Base-by-base conservation (phyloP, 1,140 invertebrate species). In the Odontomachus brunneus region DNA sequence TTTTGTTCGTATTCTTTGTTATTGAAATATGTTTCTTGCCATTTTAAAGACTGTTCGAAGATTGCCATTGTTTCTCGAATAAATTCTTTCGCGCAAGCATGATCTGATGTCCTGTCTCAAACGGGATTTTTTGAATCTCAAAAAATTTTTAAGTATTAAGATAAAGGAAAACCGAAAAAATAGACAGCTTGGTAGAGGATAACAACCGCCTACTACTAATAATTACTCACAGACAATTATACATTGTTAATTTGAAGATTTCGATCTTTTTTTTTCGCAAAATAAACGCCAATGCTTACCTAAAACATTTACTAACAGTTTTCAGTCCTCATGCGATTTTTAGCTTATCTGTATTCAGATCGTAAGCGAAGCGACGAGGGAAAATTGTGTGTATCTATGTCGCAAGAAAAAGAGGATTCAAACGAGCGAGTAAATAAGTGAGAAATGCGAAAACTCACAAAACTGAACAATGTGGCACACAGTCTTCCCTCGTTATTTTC, bases 201-300 rank as follows among this genome's bases (percentile, higher is more conserved):
- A 86, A 81, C 67, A 80, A 75, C 65, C 29, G 55, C 48, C 81
- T 76, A 85, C 53, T 82, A 84, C 65, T 86, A 76, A 84, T 89
- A 86, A 90, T 89, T 87, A 88, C 72, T 84, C 48, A 84, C 84
- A 73, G 84, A 81, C 76, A 76, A 91, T 86, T 86, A 86, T 90
- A 87, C 51, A 90, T 91, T 94, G 92, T 93, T 91, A 92, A 92
- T 91, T 92, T 89, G 87, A 89, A 86, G 76, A 84, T 88, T 44
- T 7, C 73, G 51, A 87, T 66, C 19, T 87, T 74, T 83, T 90
- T 90, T 91, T 89, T 92, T 91, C 81, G 90, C 91, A 92, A 94
- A 44, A 93, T 93, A 92, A 93, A 93, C 84, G 89, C 38, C 89
- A 92, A 92, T 91, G 92, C 91, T 93, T 93, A 92, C 76, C 90